A percentile compares a stretch with the other conserved stretches of the same genome.
These are phyloP conservation scores for Lineus longissimus DNA, from an alignment of 1,140 invertebrate species.

Conservation along the genomic window DNA sequence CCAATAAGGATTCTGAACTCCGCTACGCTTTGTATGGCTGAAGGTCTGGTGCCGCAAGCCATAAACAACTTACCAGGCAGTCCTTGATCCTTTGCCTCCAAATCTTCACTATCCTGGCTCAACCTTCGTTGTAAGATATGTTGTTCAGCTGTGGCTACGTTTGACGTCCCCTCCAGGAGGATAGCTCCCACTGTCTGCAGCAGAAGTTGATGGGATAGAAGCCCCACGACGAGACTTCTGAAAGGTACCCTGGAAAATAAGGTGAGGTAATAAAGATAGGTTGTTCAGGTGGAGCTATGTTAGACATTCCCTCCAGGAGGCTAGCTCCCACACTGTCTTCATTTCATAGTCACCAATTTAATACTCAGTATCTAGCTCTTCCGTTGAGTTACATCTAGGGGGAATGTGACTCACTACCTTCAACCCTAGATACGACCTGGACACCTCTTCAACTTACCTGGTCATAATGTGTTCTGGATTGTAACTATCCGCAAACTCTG, in stretches of 20 bases:
- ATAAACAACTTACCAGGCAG: not conserved
- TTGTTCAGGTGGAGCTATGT: not conserved
- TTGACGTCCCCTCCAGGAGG: constrained; percentile 65
- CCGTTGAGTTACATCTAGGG: no score
- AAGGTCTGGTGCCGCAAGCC: no score
- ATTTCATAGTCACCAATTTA: no score
- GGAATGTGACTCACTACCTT: no score
- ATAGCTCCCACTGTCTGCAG: constrained; percentile 84
- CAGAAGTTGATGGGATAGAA: constrained; percentile 85
- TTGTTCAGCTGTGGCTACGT: constrained; percentile 34
- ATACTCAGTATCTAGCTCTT: no score
- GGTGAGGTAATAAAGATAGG: constrained; percentile 32
- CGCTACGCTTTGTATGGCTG: no score
- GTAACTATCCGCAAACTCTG: constrained; percentile 63
- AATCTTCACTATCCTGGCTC: not conserved
- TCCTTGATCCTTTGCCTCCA: not conserved
- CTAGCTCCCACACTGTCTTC: no score
- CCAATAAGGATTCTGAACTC: no score
- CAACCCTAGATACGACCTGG: no score
- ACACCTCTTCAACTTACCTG: constrained; percentile 27
- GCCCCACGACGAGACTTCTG: constrained; percentile 77
- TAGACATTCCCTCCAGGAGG: no score
- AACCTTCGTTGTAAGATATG: not conserved
- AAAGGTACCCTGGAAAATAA: constrained; percentile 73
- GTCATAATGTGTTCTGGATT: constrained; percentile 70